Base-by-base conservation (phyloP, 2,113 vertebrate species). In the Polyodon spathula region DNA sequence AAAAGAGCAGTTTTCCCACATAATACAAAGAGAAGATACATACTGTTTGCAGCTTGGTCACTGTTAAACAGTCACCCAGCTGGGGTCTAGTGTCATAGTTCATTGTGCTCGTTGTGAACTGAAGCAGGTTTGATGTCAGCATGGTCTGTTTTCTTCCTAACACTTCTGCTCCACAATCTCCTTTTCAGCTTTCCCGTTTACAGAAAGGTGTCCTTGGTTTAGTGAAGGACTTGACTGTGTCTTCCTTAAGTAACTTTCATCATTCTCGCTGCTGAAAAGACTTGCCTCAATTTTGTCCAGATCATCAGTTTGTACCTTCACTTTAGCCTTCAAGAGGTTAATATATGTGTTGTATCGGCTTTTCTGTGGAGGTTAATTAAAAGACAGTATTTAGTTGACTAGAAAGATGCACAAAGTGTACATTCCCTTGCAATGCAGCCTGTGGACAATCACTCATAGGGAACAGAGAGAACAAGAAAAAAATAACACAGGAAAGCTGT, bases 281-380 rank as follows among this genome's bases (percentile, higher is more conserved):
- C 82, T 86, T 60, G 87, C 87, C 80, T 98, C 95, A 0, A 97
- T 94, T 78, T 90, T 90, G 77, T 97, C 94, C 73, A 98, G 79
- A 76, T 98, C 95, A 12, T 98, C 95, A 1, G 89, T 93, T 62
- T 90, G 91, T 0, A 84, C 84, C 5, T 85, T 85, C 66, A 93
- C 82, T 78, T 97, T 98, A 72, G 91, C 86, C 73, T 88, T 87
- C 72, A 98, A 83, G 58, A 98, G 88, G 71, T 81, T 90, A 77
- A 94, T 84, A 57, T 98, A 98, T 0, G 93, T 97, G 77, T 97
- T 94, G 41, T 98, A 98, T 48, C 95, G 91, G 41, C 88, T 93
- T 76, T 94, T 97, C 94, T 98, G 87, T 73, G 75, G 66, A 63
- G 59, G 65, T 39, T 66, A 56, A 59, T 63, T 39, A 74, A 64